Evolutionary conservation across 53 echinoderm and acorn worm species (phyloP), one percentile per base, ranked within the genome.

Genomic region (Stichopus horrens): DNA sequence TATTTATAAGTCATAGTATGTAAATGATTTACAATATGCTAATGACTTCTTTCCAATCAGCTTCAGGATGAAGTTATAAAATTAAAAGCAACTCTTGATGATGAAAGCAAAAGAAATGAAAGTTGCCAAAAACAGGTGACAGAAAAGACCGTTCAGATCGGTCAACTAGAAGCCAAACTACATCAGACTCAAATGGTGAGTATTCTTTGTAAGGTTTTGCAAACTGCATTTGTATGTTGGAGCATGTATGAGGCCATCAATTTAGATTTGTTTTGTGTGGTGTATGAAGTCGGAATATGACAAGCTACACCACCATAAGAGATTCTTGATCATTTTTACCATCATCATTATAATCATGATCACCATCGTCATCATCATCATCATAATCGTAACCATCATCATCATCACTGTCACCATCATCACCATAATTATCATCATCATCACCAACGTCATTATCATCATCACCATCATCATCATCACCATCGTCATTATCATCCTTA

Each of bases 171-270:
- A 84, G 88, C 68, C 22, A 88, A 91, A 71, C 88, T 94, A 5
- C 90, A 90, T 53, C 91, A 92, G 52, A 90, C 80, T 58, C 88
- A 88, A 77, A 89, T 77, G 77, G 94, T 94, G 58, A 77, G 88
- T 74, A 71, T 58, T 73, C 10, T 59, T 1, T 55, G 58, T 16
- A 58, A 21, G 83, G 2, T 54, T 10, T 53, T 79, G 7, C 79
- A 37, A 37, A 37, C 37, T 37, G 37, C 37, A 37, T 37, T 37
- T 37, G 37, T 37, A 37, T 37, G n/a, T 68, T 68, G 13, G n/a
- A 16, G 71, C 14, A 16, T n/a, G n/a, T 37, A 37, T 37, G 37
- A 37, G 2, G 37, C 37, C 37, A 37, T 37, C 37, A 67, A 67
- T 67, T 67, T 1, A 11, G 13, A 14, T 67, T n/a, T 67, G 11